Base-by-base conservation (phyloP, 1,140 invertebrate genomes). In the Drosophila guanche region DNA sequence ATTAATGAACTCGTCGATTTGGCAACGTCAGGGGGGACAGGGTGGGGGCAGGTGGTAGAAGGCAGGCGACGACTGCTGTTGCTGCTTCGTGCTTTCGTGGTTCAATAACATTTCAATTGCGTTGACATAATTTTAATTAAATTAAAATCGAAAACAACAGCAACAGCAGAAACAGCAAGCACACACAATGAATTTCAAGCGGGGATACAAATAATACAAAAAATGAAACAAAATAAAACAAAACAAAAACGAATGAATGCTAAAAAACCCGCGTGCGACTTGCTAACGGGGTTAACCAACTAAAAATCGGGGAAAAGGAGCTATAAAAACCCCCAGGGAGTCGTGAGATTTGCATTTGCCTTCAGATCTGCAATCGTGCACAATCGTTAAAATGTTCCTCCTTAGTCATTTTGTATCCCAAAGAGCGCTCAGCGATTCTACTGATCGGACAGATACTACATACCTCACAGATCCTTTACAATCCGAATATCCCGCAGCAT, bases 101-200 rank as follows among this genome's bases (percentile, higher is more conserved):
- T 85, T 85, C 81, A 85, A 85, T 85, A 85, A 85, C 81, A 85
- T 85, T 85, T 85, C 77, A 77, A 80, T 86, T 85, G 81, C 81
- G 80, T 77, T 85, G 81, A 85, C 81, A 85, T 85, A 85, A 85
- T 85, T 85, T 85, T 86, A 85, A 85, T 85, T 86, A 85, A 85
- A 85, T 86, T 57, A 74, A 73, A 85, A 85, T 73, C 77, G 63
- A 71, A 73, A 62, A 74, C 63, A 45, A 37, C 33, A 56, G 37
- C 43, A 57, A 41, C 68, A 76, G 22, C 50, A 57, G 29, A 10
- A 43, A n/a, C 23, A 37, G 47, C 61, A 60, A 59, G n/a, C n/a
- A 74, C 76, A 65, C 81, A 67, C 73, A 85, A 86, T 85, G 81
- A 86, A 86, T 85, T 77, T 86, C 63, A 86, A 85, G 25, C 73